These are phyloP conservation scores for Xenus cinereus DNA, from an alignment of 2,113 vertebrate species.

Conservation along the genomic window DNA sequence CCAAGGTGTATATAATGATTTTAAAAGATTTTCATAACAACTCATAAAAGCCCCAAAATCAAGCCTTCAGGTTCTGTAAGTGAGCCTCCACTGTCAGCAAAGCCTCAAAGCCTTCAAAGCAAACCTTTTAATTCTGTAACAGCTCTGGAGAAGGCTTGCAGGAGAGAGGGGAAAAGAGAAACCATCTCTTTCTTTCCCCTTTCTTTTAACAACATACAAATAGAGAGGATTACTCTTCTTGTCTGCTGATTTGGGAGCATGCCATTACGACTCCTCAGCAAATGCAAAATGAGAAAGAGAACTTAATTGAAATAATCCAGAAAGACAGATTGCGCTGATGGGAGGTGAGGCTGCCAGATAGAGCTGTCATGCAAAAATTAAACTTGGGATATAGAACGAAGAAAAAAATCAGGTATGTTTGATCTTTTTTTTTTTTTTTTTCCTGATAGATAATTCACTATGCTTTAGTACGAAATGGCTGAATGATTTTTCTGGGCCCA, in stretches of 20 bases:
- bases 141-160: neutral
- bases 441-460: neutral
- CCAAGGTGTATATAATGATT: neutral
- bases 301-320: conserved; percentile 31
- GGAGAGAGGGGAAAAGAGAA: neutral
- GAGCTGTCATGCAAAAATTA: neutral
- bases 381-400: neutral
- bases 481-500: neutral
- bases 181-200: neutral
- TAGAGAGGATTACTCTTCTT: neutral
- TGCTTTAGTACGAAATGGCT: neutral
- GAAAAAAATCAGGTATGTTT: neutral
- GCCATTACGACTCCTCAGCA: neutral
- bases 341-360: conserved; percentile 11
- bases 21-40: neutral
- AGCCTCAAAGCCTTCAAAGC: neutral
- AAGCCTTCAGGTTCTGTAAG: neutral
- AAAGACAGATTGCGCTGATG: conserved; percentile 24
- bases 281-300: conserved; percentile 21
- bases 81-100: neutral
- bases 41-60: neutral
- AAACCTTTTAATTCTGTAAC: neutral
- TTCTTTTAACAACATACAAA: neutral
- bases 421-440: neutral
- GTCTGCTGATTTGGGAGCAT: neutral